Evolutionary conservation across 2,113 vertebrate genomes (phyloP), one percentile per base, ranked within the genome.

Genomic region (Psophia crepitans): DNA sequence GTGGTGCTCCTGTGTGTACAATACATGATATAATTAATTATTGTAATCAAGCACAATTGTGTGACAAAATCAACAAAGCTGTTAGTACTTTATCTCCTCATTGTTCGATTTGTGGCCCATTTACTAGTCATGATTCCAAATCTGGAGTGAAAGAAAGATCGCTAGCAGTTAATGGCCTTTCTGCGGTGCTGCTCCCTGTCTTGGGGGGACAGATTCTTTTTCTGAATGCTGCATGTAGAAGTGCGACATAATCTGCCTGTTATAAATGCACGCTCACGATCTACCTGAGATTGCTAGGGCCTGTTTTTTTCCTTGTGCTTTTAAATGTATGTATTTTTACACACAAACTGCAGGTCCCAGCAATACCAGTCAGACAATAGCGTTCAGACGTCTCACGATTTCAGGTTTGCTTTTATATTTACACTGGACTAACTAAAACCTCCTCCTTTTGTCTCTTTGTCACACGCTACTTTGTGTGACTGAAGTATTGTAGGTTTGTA

Each of bases 391-490:
- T 63, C 9, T 75, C 43, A 19, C 73, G 17, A 6, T 19, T 53
- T 9, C 14, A 80, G 32, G 5, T 13, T 85, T 88, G 53, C 13
- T 68, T 73, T 78, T 51, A 2, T 41, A 33, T 46, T 53, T 69
- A 6, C 35, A 27, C 22, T 14, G 23, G 30, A 18, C 75, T 53
- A 49, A 78, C 24, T 18, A 48, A 63, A 73, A 80, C 0, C 8
- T 39, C n/a, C 6, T 23, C 21, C 35, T 60, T 65, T 54, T 54
- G 17, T 39, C 68, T 46, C 30, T 66, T 61, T 39, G 24, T 76
- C 33, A 27, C 22, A 26, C 12, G 5, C 0, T 2, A 17, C 18
- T 71, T 76, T 19, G 5, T 0, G 0, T 35, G 54, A 35, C 48
- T 44, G 44, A 83, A 80, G 48, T 56, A 30, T 21, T 73, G 12